These are phyloP conservation scores for Perca flavescens DNA, from an alignment of 2,113 vertebrate species.

Conservation along the genomic window DNA sequence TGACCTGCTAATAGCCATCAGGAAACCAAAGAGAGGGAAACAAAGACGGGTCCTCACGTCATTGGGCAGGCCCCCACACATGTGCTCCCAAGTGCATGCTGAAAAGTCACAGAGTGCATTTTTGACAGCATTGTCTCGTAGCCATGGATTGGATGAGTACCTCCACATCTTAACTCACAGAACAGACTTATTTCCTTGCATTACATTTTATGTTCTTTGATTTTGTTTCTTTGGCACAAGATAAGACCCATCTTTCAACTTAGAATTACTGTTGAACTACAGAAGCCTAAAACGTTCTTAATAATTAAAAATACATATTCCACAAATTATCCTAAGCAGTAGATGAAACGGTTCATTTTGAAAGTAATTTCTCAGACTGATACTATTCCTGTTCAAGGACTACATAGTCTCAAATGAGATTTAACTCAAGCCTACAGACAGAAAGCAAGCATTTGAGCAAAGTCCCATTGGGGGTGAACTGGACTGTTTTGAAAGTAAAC, in stretches of 20 bases:
- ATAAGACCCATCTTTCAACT: conserved; percentile 24
- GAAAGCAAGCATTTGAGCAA: neutral
- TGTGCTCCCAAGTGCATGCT: conserved; percentile 18
- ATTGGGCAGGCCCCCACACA: conserved; percentile 40
- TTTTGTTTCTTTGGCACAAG: conserved; percentile 16
- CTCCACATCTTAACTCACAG: neutral
- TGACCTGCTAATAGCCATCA: conserved; percentile 78
- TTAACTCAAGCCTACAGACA: neutral
- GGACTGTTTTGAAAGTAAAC: neutral
- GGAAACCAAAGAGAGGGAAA: conserved; percentile 78
- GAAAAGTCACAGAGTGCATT: conserved; percentile 35
- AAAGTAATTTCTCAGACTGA: neutral
- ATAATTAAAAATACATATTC: neutral
- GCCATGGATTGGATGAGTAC: conserved; percentile 1
- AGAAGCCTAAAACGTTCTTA: neutral
- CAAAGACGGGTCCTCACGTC: conserved; percentile 68
- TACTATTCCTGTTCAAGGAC: neutral
- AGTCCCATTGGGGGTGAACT: neutral
- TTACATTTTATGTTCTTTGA: conserved; percentile 8
- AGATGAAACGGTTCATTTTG: neutral
- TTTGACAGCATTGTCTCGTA: neutral
- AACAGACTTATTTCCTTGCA: neutral
- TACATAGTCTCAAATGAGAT: conserved; percentile 8
- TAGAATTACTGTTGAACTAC: conserved; percentile 25
- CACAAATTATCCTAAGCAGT: neutral